Evolutionary conservation across 2,888 invertebrate species (phyloP), one percentile per base, ranked within the genome.

Genomic region (Temnothorax ravouxi): DNA sequence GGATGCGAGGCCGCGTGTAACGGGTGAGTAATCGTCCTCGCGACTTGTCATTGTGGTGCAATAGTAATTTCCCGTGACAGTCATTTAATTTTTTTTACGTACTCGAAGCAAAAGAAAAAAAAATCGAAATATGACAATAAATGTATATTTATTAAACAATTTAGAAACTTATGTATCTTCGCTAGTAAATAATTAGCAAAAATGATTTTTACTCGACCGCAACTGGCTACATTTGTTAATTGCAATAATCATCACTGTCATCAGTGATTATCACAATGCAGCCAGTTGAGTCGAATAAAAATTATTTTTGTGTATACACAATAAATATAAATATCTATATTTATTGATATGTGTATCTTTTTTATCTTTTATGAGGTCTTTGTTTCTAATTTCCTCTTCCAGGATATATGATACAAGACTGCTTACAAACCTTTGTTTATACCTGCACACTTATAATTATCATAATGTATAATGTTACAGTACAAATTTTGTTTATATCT

Each of bases 1-100:
- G 99, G 99, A 2, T 99, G 99, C 95, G 98, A 99, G 93, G 99
- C 99, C 29, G 96, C 98, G 71, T 99, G 99, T 95, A 99, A 99
- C 96, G 99, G 99, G 99, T 99, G 59, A 80, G 47, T 80, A 80
- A 80, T 79, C 18, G 8, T 29, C 3, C n/a, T 8, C n/a, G 72
- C 86, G 47, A 64, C 84, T 81, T 69, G 29, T 66, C 41, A 9
- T 64, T 54, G 41, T 71, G 64, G 52, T 25, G 38, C 50, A 13
- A 15, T 29, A 38, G 5, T 69, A 52, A 47, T 67, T 41, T 52
- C 5, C 29, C 21, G 2, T 66, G 25, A 21, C 21, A 25, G 29
- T 21, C 21, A 56, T 41, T 50, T 66, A 38, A 38, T 41, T 50
- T 44, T 44, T 44, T 44, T 2, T 18, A 6, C 34, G 34, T 34